These are phyloP conservation scores for Ryuthela nishihirai DNA, from an alignment of 2,888 invertebrate species.

Conservation along the genomic window DNA sequence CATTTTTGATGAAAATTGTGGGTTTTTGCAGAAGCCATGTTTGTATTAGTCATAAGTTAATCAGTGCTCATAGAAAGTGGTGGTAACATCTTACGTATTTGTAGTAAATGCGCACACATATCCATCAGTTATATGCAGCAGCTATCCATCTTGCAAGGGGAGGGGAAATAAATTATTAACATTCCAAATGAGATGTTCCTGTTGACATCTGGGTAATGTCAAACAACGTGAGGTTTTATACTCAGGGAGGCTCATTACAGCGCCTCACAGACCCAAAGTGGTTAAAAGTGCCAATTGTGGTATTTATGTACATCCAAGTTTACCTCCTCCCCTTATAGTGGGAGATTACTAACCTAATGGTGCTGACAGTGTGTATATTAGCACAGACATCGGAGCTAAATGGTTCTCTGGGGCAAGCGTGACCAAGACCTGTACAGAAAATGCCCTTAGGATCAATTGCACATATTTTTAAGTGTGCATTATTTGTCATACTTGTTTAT, in stretches of 20 bases:
- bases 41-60: conserved; percentile 20
- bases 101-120: conserved; percentile 34
- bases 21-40: conserved; percentile 28
- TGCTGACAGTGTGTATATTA: conserved; percentile 32
- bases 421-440: conserved; percentile 29
- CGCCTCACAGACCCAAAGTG: conserved; percentile 7
- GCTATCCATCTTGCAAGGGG: conserved; percentile 19
- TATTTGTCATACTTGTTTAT: conserved; percentile 36
- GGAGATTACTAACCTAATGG: conserved; percentile 22
- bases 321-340: conserved; percentile 20
- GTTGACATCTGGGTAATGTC: conserved; percentile 26
- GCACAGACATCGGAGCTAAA: conserved; percentile 24
- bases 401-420: conserved; percentile 24
- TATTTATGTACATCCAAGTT: conserved; percentile 28
- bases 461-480: conserved; percentile 37
- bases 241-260: conserved; percentile 26
- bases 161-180: conserved; percentile 18
- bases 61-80: conserved; percentile 30
- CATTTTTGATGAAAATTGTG: too few species aligned
- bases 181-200: conserved; percentile 34
- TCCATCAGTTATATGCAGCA: conserved; percentile 35
- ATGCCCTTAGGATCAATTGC: conserved; percentile 26
- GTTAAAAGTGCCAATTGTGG: conserved; percentile 33
- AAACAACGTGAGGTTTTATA: conserved; percentile 15
- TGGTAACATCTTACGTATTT: conserved; percentile 33